Conservation (phyloP, 2,113 vertebrate species). For the Chitala chitala region DNA sequence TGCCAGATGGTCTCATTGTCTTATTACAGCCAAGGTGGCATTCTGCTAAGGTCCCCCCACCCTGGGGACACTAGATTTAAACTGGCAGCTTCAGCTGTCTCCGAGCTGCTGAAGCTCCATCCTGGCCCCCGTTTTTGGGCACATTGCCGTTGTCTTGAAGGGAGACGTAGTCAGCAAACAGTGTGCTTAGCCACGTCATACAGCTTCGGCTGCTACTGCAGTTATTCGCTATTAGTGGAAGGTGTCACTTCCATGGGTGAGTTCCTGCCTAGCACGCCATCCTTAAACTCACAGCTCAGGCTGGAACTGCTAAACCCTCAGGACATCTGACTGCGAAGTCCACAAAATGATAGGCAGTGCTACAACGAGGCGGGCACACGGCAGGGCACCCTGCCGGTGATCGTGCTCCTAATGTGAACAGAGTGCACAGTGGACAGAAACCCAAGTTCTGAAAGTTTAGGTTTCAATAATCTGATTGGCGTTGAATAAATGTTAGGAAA, state of each 20-base stretch:
- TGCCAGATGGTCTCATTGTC: conserved; percentile 40
- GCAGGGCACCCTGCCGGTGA: too few relatives aligned
- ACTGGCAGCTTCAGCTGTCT: conserved; percentile 25
- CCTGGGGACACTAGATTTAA: conserved; percentile 18
- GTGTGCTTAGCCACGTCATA: neutral
- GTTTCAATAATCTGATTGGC: too few relatives aligned
- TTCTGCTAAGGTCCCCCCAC: neutral
- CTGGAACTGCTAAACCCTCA: neutral
- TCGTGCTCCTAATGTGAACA: too few relatives aligned
- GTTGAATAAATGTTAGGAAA: too few relatives aligned
- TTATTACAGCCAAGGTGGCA: conserved; percentile 17
- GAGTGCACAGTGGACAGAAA: too few relatives aligned
- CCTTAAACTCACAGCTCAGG: neutral
- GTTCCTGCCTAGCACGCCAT: neutral
- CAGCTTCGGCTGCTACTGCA: neutral
- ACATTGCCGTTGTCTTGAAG: neutral
- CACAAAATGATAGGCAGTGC: too few relatives aligned
- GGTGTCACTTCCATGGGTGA: neutral
- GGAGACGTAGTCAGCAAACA: too few relatives aligned
- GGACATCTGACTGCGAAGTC: neutral
- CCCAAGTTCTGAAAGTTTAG: too few relatives aligned
- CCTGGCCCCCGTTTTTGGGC: neutral
- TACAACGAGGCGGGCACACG: too few relatives aligned
- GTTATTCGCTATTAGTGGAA: neutral
- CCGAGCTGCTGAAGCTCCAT: conserved; percentile 25